Percentiles rank a stretch among this genome's conserved stretches.
These are phyloP conservation scores for Eretmochelys imbricata DNA, from an alignment of 2,113 vertebrate species.

Conservation along the genomic window DNA sequence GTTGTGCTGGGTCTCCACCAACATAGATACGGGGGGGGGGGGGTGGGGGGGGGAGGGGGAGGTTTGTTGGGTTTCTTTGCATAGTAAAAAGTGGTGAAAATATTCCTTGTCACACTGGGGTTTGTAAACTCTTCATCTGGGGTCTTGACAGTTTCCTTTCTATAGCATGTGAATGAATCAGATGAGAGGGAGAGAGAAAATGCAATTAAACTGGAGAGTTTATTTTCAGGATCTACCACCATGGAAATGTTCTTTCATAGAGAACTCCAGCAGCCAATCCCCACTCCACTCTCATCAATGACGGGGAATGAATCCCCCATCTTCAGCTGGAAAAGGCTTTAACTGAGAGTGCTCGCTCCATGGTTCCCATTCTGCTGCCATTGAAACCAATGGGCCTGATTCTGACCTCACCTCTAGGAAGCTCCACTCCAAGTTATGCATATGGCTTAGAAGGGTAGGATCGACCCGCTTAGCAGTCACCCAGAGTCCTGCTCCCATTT, in stretches of 20 bases:
- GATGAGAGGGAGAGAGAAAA: not conserved
- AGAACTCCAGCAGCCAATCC: conserved; percentile 32
- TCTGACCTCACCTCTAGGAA: not conserved
- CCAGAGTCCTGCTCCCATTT: too few relatives aligned
- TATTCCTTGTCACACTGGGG: not conserved
- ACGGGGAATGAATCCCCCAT: not conserved
- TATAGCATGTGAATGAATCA: not conserved
- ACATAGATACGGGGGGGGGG: not conserved
- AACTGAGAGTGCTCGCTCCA: not conserved
- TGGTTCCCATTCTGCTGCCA: not conserved
- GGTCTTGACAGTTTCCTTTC: not conserved
- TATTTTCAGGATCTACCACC: not conserved
- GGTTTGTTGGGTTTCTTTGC: not conserved
- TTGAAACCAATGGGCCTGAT: not conserved
- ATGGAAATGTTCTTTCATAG: conserved; percentile 26
- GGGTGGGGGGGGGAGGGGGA: too few relatives aligned
- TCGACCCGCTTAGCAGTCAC: too few relatives aligned
- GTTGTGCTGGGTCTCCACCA: not conserved
- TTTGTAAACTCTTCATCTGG: conserved; percentile 3
- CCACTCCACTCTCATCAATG: not conserved
- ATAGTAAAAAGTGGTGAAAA: not conserved
- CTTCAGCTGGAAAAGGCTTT: not conserved
- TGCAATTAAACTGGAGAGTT: not conserved
- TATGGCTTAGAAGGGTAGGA: too few relatives aligned
- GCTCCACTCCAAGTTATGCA: too few relatives aligned